Conservation (phyloP, 2,113 vertebrate genomes). For the Stercorarius parasiticus region DNA sequence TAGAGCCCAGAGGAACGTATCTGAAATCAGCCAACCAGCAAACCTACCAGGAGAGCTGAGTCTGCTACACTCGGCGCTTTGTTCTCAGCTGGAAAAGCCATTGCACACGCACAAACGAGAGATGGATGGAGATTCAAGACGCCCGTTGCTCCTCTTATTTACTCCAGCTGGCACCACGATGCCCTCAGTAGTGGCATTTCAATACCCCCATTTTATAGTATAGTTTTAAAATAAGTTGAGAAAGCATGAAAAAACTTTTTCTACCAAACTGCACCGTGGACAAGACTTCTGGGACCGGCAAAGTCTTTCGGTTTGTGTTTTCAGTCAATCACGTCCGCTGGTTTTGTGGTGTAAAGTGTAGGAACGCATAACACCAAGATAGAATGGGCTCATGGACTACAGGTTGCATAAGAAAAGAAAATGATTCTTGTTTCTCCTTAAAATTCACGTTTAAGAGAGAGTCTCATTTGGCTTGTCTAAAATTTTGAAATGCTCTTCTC, state of each 20-base stretch:
- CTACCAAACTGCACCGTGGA: background rate
- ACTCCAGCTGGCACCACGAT: background rate
- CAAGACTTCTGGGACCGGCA: background rate
- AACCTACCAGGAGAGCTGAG: background rate
- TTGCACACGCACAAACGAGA: background rate
- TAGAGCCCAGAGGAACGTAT: background rate
- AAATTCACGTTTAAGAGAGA: background rate
- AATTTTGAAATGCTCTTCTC: background rate
- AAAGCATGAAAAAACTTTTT: background rate
- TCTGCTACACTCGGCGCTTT: background rate
- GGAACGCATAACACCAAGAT: background rate
- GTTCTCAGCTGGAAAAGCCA: conserved; percentile 5
- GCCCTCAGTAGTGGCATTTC: background rate
- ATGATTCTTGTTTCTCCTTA: background rate
- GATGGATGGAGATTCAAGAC: background rate
- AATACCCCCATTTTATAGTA: background rate
- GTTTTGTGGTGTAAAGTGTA: background rate
- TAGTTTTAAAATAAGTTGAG: background rate
- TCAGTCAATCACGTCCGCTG: background rate
- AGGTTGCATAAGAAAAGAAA: background rate
- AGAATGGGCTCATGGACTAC: background rate
- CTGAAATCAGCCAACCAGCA: conserved; percentile 23
- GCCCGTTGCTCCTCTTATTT: background rate
- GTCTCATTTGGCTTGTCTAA: background rate
- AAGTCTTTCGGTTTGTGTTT: background rate